A percentile compares a stretch with the other conserved stretches of the same genome.
These are phyloP conservation scores for Drosophila neotestacea DNA, from an alignment of 2,888 invertebrate species.

Conservation along the genomic window DNA sequence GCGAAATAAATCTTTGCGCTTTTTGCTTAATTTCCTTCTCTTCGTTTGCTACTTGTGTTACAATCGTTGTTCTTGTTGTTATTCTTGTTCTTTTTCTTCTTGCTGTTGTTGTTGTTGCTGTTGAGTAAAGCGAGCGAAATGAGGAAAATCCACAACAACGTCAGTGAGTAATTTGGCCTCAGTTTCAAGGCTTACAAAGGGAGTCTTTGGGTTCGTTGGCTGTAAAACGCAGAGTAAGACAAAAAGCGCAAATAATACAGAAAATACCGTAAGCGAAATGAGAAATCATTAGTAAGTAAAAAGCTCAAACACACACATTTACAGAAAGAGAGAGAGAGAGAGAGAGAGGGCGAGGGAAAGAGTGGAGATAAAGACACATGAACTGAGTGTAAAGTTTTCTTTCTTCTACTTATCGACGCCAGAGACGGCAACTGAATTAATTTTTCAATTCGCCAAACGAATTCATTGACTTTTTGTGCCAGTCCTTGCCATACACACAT, in stretches of 20 bases:
- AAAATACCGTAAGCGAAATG: slow-evolving; percentile 79
- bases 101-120: slow-evolving; percentile 26
- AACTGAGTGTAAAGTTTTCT: slow-evolving; percentile 73
- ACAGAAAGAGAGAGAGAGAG: slow-evolving; percentile 30
- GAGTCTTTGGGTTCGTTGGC: slow-evolving; percentile 14
- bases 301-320: slow-evolving; percentile 47
- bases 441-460: slow-evolving; percentile 83
- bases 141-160: slow-evolving; percentile 76
- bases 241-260: slow-evolving; percentile 77
- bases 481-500: slow-evolving; percentile 34
- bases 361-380: slow-evolving; percentile 71
- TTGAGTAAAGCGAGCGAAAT: slow-evolving; percentile 50
- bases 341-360: slow-evolving; percentile 15
- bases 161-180: slow-evolving; percentile 76
- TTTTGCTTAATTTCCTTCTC: slow-evolving; percentile 77
- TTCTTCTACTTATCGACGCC: slow-evolving; percentile 76
- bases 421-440: slow-evolving; percentile 81
- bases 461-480: slow-evolving; percentile 82
- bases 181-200: slow-evolving; percentile 37
- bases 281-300: slow-evolving; percentile 81
- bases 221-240: slow-evolving; percentile 74
- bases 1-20: slow-evolving; percentile 80
- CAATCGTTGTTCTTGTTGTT: slow-evolving; percentile 11
- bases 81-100: slow-evolving; percentile 9
- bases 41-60: slow-evolving; percentile 44